phyloP scores from a whole-genome alignment of 2,797 vertebrate genomes.

The Esox lucius region DNA sequence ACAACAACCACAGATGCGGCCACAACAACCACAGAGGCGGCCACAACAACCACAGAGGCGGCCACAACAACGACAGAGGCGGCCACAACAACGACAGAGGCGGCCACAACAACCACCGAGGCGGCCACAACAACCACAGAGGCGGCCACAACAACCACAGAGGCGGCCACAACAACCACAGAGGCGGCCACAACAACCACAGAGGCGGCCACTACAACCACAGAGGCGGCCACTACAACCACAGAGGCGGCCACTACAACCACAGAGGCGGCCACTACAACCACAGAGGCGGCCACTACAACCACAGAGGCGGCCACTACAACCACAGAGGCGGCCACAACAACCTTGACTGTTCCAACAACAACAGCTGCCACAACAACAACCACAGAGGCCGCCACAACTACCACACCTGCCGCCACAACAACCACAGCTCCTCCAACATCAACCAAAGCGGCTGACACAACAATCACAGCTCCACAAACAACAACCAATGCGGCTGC shows the following conservation, averaged over 20 bases:
- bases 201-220: not conserved
- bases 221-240: too few relatives aligned
- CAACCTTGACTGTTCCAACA: not conserved
- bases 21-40: not conserved
- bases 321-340: not conserved
- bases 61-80: not conserved
- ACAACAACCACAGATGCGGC: not conserved
- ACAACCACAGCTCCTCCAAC: too few relatives aligned
- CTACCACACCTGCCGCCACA: too few relatives aligned
- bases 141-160: not conserved
- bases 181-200: not conserved
- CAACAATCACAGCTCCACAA: not conserved
- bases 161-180: not conserved
- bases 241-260: not conserved
- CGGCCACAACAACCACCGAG: not conserved
- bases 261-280: not conserved
- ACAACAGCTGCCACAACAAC: not conserved
- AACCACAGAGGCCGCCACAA: too few relatives aligned
- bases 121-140: not conserved
- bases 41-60: not conserved
- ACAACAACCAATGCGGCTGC: too few relatives aligned
- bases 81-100: too few relatives aligned
- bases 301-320: not conserved
- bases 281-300: not conserved
- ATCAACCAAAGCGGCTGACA: too few relatives aligned